Evolutionary conservation across 2,113 vertebrate species (phyloP).

Genomic region (Rhodinocichla rosea): DNA sequence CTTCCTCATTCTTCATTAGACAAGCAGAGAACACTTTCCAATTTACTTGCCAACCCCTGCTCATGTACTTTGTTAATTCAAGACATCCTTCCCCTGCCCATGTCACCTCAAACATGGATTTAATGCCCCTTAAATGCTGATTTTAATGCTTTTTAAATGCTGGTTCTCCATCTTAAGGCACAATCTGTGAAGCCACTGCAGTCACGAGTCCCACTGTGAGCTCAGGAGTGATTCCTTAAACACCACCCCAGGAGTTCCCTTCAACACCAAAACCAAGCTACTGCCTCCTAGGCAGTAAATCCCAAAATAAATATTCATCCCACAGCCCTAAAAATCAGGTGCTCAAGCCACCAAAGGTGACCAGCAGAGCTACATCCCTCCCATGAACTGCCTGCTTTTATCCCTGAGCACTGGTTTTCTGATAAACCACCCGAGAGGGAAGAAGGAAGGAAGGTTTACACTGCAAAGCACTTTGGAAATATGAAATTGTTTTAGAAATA

Average conservation of each 20-base stretch:
- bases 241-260: background rate
- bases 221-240: background rate
- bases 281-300: background rate
- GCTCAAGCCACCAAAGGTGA: rapidly evolving
- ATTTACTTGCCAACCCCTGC: background rate
- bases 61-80: background rate
- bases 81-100: background rate
- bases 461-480: background rate
- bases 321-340: background rate
- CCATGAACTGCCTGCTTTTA: background rate
- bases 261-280: background rate
- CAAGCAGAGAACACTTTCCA: background rate
- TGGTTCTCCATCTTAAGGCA: background rate
- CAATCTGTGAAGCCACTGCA: background rate
- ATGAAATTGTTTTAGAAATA: background rate
- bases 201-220: background rate
- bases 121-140: background rate
- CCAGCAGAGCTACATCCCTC: background rate
- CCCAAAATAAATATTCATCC: background rate
- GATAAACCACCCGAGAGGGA: rapidly evolving
- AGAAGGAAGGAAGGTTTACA: background rate
- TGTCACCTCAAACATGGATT: background rate
- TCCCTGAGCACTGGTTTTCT: background rate
- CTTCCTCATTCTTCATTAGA: background rate
- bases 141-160: background rate